Percentiles rank a stretch among this genome's conserved stretches.
Evolutionary conservation across 2,888 invertebrate genomes (phyloP).

Genomic region (Osedax fenrisi): DNA sequence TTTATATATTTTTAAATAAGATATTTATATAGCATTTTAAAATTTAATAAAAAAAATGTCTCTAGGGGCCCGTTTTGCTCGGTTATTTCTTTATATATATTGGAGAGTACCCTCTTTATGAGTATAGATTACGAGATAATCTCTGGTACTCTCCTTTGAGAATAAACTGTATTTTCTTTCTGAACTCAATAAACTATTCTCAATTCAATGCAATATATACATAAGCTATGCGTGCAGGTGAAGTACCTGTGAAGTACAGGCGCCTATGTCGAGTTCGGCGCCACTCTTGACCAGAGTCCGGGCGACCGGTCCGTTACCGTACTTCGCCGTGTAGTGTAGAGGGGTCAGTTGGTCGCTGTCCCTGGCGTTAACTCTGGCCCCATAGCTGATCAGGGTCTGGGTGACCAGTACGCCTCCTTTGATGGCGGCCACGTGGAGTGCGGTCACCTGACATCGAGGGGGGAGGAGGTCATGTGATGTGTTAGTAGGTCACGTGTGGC

Average conservation of each 20-base stretch:
- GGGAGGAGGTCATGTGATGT: neutral
- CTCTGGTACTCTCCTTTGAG: too few relatives aligned
- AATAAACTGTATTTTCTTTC: too few relatives aligned
- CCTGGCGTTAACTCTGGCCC: slow-evolving; percentile 29
- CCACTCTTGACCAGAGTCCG: slow-evolving; percentile 26
- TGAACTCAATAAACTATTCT: too few relatives aligned
- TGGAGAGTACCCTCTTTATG: too few relatives aligned
- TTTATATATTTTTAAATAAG: too few relatives aligned
- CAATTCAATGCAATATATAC: too few relatives aligned
- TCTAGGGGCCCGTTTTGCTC: too few relatives aligned
- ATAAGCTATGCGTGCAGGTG: neutral
- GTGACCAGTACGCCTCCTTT: slow-evolving; percentile 27
- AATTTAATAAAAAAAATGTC: too few relatives aligned
- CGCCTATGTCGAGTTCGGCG: slow-evolving; percentile 29
- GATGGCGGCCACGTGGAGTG: slow-evolving; percentile 34
- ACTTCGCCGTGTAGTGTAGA: slow-evolving; percentile 33
- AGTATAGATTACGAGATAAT: too few relatives aligned
- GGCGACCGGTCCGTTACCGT: slow-evolving; percentile 27
- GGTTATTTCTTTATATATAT: too few relatives aligned
- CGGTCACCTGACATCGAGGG: slow-evolving; percentile 13
- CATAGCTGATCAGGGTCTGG: slow-evolving; percentile 25
- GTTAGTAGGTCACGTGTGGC: neutral
- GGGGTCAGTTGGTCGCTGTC: slow-evolving; percentile 34
- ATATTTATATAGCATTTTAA: too few relatives aligned
- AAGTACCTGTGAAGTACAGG: slow-evolving; percentile 19